Evolutionary conservation across 1,140 invertebrate genomes (phyloP).

Genomic region (Dinoponera quadriceps): DNA sequence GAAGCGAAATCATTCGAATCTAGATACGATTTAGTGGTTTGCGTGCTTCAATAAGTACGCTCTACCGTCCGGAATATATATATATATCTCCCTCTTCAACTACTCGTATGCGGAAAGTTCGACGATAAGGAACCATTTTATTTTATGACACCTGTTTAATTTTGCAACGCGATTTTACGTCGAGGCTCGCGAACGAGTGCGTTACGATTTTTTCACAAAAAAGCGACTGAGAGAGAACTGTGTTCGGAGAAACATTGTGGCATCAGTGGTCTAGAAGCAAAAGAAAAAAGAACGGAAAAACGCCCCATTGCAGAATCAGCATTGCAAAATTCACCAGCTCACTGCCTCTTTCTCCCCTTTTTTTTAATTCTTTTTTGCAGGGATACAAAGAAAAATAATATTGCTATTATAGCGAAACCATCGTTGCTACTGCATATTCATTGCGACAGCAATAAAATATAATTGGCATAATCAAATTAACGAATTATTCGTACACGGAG

Average conservation of each 20-base stretch:
- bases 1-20: slow-evolving; percentile 45
- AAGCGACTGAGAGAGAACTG: not conserved
- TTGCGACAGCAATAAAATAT: no score
- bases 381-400: no score
- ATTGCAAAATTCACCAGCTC: no score
- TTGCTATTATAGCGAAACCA: no score
- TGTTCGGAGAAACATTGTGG: not conserved
- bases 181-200: slow-evolving; percentile 12
- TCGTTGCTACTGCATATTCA: no score
- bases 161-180: slow-evolving; percentile 15
- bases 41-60: slow-evolving; percentile 26
- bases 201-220: not conserved
- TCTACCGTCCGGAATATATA: slow-evolving; percentile 8
- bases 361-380: no score
- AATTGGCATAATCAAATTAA: no score
- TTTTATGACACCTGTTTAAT: slow-evolving; percentile 26
- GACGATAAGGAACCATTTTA: slow-evolving; percentile 27
- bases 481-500: no score
- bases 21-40: slow-evolving; percentile 5
- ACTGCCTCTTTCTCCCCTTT: no score
- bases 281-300: not conserved
- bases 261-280: not conserved
- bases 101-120: slow-evolving; percentile 1
- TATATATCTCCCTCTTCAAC: not conserved
- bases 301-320: not conserved